Conservation (phyloP, 2,888 invertebrate genomes). For the Drosophila maculinotata region DNA sequence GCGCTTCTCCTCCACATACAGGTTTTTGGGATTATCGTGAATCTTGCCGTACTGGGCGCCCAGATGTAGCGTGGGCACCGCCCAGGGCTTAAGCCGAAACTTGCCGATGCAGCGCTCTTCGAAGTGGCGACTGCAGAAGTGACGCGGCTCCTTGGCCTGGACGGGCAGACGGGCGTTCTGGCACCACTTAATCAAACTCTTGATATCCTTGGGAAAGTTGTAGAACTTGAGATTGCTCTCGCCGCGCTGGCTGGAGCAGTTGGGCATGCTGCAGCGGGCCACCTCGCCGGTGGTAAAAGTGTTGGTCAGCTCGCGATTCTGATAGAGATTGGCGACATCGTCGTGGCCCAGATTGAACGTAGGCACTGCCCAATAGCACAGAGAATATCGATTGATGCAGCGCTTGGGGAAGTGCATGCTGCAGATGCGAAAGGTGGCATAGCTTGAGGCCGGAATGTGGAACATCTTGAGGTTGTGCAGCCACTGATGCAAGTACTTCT, state of each 20-base stretch:
- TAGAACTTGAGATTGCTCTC: conserved; percentile 83
- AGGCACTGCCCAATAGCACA: conserved; percentile 83
- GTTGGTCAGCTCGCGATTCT: conserved; percentile 81
- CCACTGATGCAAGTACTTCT: conserved; percentile 82
- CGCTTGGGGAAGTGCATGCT: conserved; percentile 83
- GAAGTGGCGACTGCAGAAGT: conserved; percentile 82
- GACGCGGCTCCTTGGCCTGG: conserved; percentile 80
- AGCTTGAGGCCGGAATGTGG: conserved; percentile 70
- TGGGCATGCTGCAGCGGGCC: conserved; percentile 83
- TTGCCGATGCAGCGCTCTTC: conserved; percentile 83
- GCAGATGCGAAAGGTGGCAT: conserved; percentile 76
- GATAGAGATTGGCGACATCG: conserved; percentile 82
- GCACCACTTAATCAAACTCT: conserved; percentile 82
- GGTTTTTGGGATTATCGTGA: conserved; percentile 81
- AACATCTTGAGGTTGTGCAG: conserved; percentile 82
- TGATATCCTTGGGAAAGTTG: conserved; percentile 81
- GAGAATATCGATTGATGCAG: conserved; percentile 81
- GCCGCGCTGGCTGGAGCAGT: conserved; percentile 79
- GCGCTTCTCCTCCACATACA: conserved; percentile 81
- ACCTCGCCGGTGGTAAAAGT: conserved; percentile 81
- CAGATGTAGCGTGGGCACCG: conserved; percentile 80
- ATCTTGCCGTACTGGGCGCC: conserved; percentile 81
- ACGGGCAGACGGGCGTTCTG: conserved; percentile 81
- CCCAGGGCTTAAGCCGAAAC: conserved; percentile 82
- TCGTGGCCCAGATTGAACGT: conserved; percentile 82